Percentiles rank a stretch among this genome's conserved stretches.
These are phyloP conservation scores for Novumbra hubbsi DNA, from an alignment of 2,797 vertebrate genomes.

Conservation along the genomic window DNA sequence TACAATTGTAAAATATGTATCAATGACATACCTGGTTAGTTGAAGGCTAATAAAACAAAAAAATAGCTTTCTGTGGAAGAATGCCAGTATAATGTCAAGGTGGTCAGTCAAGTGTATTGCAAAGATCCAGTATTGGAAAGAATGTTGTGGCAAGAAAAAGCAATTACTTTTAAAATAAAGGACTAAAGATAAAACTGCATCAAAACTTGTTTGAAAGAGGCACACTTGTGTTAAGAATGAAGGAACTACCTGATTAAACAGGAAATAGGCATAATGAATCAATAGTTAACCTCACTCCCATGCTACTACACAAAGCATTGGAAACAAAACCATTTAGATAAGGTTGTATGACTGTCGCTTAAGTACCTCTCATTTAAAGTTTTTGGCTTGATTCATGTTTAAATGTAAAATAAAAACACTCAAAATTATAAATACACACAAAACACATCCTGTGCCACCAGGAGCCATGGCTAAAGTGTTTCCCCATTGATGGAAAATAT, in stretches of 20 bases:
- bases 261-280: neutral
- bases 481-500: too few relatives aligned
- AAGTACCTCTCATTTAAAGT: neutral
- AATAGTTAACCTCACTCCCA: neutral
- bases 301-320: neutral
- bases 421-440: constrained; percentile 32
- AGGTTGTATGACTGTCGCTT: neutral
- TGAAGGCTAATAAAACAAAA: too few relatives aligned
- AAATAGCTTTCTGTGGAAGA: too few relatives aligned
- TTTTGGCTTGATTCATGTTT: neutral
- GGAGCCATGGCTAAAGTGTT: too few relatives aligned
- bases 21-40: too few relatives aligned
- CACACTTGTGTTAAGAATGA: neutral
- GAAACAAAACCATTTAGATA: neutral
- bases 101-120: too few relatives aligned
- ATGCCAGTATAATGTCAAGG: too few relatives aligned
- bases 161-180: constrained; percentile 1
- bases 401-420: constrained; percentile 27
- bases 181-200: constrained; percentile 7
- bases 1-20: too few relatives aligned
- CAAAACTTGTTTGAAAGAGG: neutral
- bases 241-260: neutral
- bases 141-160: neutral
- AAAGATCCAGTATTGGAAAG: too few relatives aligned
- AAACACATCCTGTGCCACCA: too few relatives aligned